Evolutionary conservation across 1,140 invertebrate genomes (phyloP).

Genomic region (Drosophila pseudoobscura): DNA sequence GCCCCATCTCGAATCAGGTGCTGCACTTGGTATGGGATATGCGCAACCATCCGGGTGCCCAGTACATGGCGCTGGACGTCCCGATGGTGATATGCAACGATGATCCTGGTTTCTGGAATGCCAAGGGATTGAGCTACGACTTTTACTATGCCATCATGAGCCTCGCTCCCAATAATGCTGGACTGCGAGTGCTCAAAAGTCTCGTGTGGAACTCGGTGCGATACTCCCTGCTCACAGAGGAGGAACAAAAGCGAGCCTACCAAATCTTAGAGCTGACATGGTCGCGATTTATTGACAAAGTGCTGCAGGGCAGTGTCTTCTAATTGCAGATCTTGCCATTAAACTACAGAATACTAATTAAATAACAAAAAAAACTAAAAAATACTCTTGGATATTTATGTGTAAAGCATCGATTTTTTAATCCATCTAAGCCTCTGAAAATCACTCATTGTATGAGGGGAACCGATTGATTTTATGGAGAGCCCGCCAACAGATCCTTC

Average conservation of each 20-base stretch:
- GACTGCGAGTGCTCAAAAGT: constrained; percentile 87
- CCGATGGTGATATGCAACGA: constrained; percentile 88
- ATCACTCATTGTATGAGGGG: too few relatives aligned
- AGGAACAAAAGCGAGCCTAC: constrained; percentile 51
- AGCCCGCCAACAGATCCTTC: background rate
- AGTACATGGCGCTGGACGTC: constrained; percentile 86
- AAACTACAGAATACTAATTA: background rate
- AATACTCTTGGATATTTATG: too few relatives aligned
- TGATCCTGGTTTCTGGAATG: constrained; percentile 88
- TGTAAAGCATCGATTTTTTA: too few relatives aligned
- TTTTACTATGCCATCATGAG: constrained; percentile 90
- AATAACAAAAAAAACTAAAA: too few relatives aligned
- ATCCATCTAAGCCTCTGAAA: too few relatives aligned
- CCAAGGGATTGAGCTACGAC: constrained; percentile 87
- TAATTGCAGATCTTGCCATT: constrained; percentile 13
- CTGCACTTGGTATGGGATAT: constrained; percentile 90
- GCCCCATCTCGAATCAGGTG: constrained; percentile 91
- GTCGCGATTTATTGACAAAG: constrained; percentile 65
- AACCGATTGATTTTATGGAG: too few relatives aligned
- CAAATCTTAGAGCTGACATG: constrained; percentile 58
- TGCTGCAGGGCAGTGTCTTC: constrained; percentile 61
- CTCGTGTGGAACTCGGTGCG: constrained; percentile 88
- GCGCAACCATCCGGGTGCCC: constrained; percentile 90
- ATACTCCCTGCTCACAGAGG: constrained; percentile 54
- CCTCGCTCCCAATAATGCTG: constrained; percentile 86